Conservation (phyloP, 2,113 vertebrate species). For the Calyptommatus sinebrachiatus region DNA sequence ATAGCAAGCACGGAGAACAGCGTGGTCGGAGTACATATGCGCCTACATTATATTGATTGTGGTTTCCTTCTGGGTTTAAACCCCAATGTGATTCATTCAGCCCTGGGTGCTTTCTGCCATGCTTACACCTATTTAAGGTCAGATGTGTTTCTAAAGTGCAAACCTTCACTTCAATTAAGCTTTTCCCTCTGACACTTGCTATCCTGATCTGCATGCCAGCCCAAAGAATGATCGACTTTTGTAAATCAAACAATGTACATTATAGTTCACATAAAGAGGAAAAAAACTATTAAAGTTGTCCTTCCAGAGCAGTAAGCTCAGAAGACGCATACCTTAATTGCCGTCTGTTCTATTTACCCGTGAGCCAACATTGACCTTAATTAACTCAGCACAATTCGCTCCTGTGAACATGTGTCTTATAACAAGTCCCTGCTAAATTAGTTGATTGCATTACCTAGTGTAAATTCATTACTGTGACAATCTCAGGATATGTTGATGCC, state of each 20-base stretch:
- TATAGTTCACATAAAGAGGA: background rate
- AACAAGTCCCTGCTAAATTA: conserved; percentile 44
- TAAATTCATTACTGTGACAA: conserved; percentile 42
- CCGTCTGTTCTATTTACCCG: conserved; percentile 29
- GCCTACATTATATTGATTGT: too few relatives aligned
- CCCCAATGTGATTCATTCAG: too few relatives aligned
- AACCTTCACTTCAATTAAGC: background rate
- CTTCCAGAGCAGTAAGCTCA: background rate
- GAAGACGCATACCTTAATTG: conserved; percentile 38
- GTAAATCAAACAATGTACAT: background rate
- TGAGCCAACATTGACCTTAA: conserved; percentile 41
- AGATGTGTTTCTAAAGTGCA: too few relatives aligned
- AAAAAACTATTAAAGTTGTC: background rate
- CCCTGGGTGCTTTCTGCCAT: too few relatives aligned
- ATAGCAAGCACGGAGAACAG: too few relatives aligned
- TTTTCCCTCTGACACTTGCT: background rate
- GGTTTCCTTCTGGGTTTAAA: too few relatives aligned
- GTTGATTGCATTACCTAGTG: conserved; percentile 48
- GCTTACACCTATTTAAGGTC: too few relatives aligned
- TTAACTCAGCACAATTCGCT: conserved; percentile 42
- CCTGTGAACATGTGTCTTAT: conserved; percentile 13
- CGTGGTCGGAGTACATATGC: too few relatives aligned
- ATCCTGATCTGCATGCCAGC: background rate
- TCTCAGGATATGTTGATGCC: background rate
- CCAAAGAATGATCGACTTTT: background rate